Percentiles rank a stretch among this genome's conserved stretches.
These are phyloP conservation scores for Carassius auratus DNA, from an alignment of 2,113 vertebrate species.

Conservation along the genomic window DNA sequence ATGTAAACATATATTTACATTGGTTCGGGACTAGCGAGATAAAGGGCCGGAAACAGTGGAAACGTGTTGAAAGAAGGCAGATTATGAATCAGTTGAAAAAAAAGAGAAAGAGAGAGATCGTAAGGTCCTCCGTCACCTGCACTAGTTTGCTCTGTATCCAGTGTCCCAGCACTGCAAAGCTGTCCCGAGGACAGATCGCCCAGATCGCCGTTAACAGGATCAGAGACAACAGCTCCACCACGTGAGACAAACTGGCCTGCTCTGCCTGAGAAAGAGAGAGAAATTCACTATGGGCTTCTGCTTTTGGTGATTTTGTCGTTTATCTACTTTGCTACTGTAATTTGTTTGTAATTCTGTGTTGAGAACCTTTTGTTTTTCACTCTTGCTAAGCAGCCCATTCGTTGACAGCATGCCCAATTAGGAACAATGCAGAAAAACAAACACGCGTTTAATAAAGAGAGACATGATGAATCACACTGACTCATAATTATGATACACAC, in stretches of 20 bases:
- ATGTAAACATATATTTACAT: too few species aligned
- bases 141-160: constrained; percentile 89
- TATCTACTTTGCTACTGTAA: constrained; percentile 23
- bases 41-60: too few species aligned
- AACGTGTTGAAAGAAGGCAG: neutral
- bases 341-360: constrained; percentile 28
- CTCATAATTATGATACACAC: neutral
- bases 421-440: constrained; percentile 19
- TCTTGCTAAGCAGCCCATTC: constrained; percentile 5
- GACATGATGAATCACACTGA: constrained; percentile 17
- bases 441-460: neutral
- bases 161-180: constrained; percentile 86
- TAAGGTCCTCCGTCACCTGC: constrained; percentile 75
- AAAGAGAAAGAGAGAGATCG: too few species aligned
- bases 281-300: neutral
- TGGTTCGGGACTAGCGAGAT: too few species aligned
- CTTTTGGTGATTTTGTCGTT: constrained; percentile 6
- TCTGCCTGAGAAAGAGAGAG: constrained; percentile 82
- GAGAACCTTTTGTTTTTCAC: constrained; percentile 6
- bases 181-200: constrained; percentile 88
- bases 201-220: constrained; percentile 87
- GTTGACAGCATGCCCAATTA: constrained; percentile 24
- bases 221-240: constrained; percentile 90
- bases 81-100: neutral
- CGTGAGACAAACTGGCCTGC: constrained; percentile 89